These are phyloP conservation scores for Poeciliopsis prolifica DNA, from an alignment of 2,113 vertebrate species.

Conservation along the genomic window DNA sequence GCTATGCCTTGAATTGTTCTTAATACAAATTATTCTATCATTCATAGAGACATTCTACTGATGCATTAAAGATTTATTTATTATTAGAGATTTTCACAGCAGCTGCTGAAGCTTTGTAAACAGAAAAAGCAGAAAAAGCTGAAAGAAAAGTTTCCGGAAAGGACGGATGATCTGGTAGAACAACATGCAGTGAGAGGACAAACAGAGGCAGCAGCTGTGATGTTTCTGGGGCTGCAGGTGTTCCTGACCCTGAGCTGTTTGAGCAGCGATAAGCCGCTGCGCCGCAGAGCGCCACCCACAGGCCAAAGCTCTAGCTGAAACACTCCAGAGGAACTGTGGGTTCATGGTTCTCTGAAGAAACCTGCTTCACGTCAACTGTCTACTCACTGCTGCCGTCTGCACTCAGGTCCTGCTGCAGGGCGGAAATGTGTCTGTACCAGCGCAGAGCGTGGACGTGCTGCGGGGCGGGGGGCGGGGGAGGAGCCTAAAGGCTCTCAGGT, in stretches of 20 bases:
- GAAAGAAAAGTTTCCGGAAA: neutral
- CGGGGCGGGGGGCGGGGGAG: slow-evolving; percentile 86
- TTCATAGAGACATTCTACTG: neutral
- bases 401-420: slow-evolving; percentile 83
- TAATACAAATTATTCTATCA: too few species aligned
- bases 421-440: slow-evolving; percentile 94
- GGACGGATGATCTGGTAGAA: neutral
- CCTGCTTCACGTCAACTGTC: slow-evolving; percentile 33
- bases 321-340: neutral
- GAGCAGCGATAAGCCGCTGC: slow-evolving; percentile 10
- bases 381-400: slow-evolving; percentile 91
- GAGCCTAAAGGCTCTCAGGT: slow-evolving; percentile 86
- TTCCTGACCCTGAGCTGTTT: slow-evolving; percentile 10
- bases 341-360: neutral
- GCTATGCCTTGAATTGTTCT: too few species aligned
- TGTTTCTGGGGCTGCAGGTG: neutral
- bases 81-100: neutral
- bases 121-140: neutral
- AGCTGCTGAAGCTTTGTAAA: neutral
- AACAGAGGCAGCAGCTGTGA: too few species aligned
- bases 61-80: neutral
- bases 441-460: slow-evolving; percentile 89
- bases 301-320: neutral
- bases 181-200: neutral
- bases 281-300: rapidly evolving